Base-by-base conservation (phyloP, 2,888 invertebrate genomes). In the Stenodema calcarata region DNA sequence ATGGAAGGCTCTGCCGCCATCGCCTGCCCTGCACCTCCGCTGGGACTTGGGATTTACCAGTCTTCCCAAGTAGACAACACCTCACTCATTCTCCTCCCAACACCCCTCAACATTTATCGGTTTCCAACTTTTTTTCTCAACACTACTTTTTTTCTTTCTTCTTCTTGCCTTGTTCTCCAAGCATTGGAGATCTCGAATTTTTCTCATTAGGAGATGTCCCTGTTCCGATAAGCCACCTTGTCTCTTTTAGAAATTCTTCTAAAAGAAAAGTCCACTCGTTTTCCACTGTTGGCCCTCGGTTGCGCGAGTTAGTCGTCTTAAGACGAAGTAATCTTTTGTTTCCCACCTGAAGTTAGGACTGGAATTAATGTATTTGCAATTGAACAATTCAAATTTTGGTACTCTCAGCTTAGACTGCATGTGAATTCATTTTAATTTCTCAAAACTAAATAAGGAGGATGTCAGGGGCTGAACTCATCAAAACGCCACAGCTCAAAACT, bases 181-280 rank as follows among this genome's bases (percentile, higher is more conserved):
- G 1, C 69, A 69, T 6, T 0, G 14, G 76, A 42, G 42, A 18
- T 78, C 28, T 44, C n/a, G 78, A 78, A 78, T 78, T 78, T 78
- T 78, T 78, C 78, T 78, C 78, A 78, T 78, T 78, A 78, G 78
- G 78, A 44, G 78, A 23, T 23, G 23, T 27, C 41, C 27, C 27
- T 44, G 78, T 78, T 78, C 44, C 78, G 78, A 78, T 78, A 78
- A 78, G 44, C 78, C 44, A 44, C 44, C 44, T 44, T 27, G 78
- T 23, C 42, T 78, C 78, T 78, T 42, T 42, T 44, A 42, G 23
- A 78, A 18, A 27, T 78, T 44, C 28, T 44, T 78, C 44, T 18
- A 4, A 0, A 18, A 23, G 27, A 23, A 62, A 62, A 62, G 50
- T 50, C 50, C 0, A 16, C 50, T 50, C 16, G 50, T 50, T 50